Evolutionary conservation across 2,888 invertebrate genomes (phyloP).

Genomic region (Coelopa pilipes): DNA sequence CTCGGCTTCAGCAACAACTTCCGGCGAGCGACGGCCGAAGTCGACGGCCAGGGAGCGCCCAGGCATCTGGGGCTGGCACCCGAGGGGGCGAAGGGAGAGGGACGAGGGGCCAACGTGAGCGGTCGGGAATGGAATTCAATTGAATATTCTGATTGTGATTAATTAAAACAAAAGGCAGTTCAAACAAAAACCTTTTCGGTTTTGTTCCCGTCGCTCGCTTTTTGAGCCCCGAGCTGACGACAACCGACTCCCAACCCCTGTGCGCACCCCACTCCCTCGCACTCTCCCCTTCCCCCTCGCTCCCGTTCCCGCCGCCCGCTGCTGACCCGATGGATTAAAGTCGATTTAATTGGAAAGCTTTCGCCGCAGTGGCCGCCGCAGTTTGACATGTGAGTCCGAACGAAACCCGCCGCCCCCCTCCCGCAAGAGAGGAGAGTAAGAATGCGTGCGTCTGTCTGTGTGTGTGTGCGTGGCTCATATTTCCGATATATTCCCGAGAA

Average conservation of each 20-base stretch:
- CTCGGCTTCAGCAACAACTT: no score
- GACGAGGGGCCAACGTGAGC: no score
- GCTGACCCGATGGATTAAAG: slow-evolving; percentile 30
- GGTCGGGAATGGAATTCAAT: not conserved
- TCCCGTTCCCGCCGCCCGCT: slow-evolving; percentile 1
- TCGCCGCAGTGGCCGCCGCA: slow-evolving; percentile 6
- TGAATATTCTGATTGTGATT: slow-evolving; percentile 20
- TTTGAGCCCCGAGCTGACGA: not conserved
- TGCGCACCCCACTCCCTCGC: no score
- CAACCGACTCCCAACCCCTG: no score
- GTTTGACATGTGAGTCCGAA: no score
- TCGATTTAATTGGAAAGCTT: slow-evolving; percentile 35
- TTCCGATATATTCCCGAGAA: not conserved
- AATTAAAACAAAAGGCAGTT: slow-evolving; percentile 21
- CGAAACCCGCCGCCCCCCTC: no score
- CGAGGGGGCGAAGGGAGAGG: no score
- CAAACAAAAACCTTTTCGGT: slow-evolving; percentile 16
- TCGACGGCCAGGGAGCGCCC: no score
- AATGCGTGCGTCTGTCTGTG: not conserved
- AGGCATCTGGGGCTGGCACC: no score
- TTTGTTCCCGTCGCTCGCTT: not conserved
- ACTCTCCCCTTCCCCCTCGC: no score
- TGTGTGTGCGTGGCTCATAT: not conserved
- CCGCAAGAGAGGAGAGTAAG: not conserved
- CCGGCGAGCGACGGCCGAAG: no score